Base-by-base conservation (phyloP, 2,113 vertebrate genomes). In the Axis porcinus region DNA sequence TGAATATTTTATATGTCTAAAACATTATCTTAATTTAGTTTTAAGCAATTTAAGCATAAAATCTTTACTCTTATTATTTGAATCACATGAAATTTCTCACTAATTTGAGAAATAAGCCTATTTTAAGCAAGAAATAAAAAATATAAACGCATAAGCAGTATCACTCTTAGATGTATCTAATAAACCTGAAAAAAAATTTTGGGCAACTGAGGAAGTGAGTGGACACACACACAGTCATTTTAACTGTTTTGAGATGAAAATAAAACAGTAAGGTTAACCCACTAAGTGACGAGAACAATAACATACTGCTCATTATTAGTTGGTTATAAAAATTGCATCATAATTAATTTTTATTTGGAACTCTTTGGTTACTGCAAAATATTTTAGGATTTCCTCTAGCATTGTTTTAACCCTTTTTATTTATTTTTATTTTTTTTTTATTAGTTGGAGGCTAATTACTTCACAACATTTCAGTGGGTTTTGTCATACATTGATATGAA, bases 11-110 rank as follows among this genome's bases (percentile, higher is more conserved):
- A 50, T n/a, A 67, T 78, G 16, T 58, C 27, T 14, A 55, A 97
- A 97, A 92, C 81, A 88, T 84, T 81, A 25, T 33, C 33, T 85
- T 13, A 55, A 79, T 86, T 93, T 96, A 86, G 45, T 94, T 98
- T 94, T 91, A 91, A 96, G 60, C 7, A 74, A 55, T 89, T 67
- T 85, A 94, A 89, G 23, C 21, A 50, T 54, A 25, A 89, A 47
- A 2, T 84, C 23, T 93, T 96, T 96, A 58, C 5, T 19, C 1
- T 9, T 83, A 76, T 94, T 96, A 52, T 93, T 95, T 98, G 97
- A 91, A 90, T 76, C 27, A 55, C 84, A 94, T 92, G 12, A 96
- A 74, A 9, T 54, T 97, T 45, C 40, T 76, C 70, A 82, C 14
- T 96, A 92, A 84, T 95, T 88, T 89, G 93, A 5, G 86, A 90